These are phyloP conservation scores for Sphinx pinastri DNA, from an alignment of 2,888 invertebrate genomes.

Conservation along the genomic window DNA sequence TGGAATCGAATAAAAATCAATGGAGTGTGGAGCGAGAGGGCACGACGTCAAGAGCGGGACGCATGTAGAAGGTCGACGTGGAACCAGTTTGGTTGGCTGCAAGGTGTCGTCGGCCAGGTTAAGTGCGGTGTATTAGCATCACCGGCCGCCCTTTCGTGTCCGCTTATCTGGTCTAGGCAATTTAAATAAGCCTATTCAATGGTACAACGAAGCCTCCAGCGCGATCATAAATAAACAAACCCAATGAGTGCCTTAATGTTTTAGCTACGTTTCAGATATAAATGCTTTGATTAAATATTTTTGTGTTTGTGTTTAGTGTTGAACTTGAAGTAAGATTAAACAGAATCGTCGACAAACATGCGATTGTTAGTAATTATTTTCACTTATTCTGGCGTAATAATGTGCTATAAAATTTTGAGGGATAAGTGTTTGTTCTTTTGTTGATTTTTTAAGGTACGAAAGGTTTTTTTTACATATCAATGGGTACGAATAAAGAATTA, in stretches of 20 bases:
- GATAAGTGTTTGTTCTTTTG: too few relatives aligned
- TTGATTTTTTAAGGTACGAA: too few relatives aligned
- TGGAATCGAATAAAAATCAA: constrained; percentile 65
- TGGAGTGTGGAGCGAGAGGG: constrained; percentile 70
- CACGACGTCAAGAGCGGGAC: constrained; percentile 60
- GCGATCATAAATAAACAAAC: constrained; percentile 30
- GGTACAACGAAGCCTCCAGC: constrained; percentile 46
- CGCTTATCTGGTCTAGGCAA: constrained; percentile 74
- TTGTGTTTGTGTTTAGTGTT: background rate
- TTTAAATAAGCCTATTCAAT: constrained; percentile 78
- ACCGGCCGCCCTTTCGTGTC: constrained; percentile 79
- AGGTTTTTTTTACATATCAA: too few relatives aligned
- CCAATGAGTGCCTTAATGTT: constrained; percentile 2
- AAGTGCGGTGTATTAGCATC: constrained; percentile 80
- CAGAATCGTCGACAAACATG: background rate
- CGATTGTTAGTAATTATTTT: too few relatives aligned
- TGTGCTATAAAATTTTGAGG: too few relatives aligned
- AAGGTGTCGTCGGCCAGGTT: constrained; percentile 79
- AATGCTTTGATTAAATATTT: background rate
- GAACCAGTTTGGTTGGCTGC: constrained; percentile 79
- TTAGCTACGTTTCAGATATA: background rate
- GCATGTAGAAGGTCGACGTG: constrained; percentile 72
- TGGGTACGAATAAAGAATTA: too few relatives aligned
- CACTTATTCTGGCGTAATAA: too few relatives aligned
- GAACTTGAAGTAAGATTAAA: background rate